Evolutionary conservation across 1,140 invertebrate species (phyloP).

Genomic region (Dreissena rostriformis): DNA sequence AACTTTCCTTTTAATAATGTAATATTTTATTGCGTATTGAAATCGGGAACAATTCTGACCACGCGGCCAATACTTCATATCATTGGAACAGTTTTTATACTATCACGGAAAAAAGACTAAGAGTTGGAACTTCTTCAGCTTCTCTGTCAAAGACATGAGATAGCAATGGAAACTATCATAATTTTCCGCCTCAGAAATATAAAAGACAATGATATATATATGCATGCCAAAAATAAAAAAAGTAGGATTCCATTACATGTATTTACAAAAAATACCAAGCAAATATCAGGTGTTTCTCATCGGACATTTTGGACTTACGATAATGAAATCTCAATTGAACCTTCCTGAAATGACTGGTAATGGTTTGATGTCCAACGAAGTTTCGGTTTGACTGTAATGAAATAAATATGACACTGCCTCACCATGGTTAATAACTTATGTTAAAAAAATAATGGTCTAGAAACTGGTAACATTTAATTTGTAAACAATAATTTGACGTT

Average conservation of each 20-base stretch:
- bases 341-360: neutral
- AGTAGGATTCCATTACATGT: constrained; percentile 9
- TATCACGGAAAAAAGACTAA: neutral
- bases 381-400: constrained; percentile 15
- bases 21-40: no score
- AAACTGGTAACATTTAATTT: no score
- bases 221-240: constrained; percentile 17
- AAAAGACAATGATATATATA: constrained; percentile 8
- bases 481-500: no score
- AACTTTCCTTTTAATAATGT: neutral
- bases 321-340: constrained; percentile 9
- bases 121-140: constrained; percentile 9
- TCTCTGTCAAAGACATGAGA: constrained; percentile 9
- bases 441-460: constrained; percentile 1
- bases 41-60: no score
- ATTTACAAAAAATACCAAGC: constrained; percentile 3
- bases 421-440: constrained; percentile 1
- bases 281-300: constrained; percentile 9
- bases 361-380: neutral
- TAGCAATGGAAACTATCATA: constrained; percentile 3
- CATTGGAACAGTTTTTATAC: neutral
- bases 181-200: constrained; percentile 3
- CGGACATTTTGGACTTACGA: constrained; percentile 10
- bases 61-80: no score
- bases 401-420: constrained; percentile 14